Evolutionary conservation across 2,888 invertebrate species (phyloP).

Genomic region (Ganaspis brasiliensis): DNA sequence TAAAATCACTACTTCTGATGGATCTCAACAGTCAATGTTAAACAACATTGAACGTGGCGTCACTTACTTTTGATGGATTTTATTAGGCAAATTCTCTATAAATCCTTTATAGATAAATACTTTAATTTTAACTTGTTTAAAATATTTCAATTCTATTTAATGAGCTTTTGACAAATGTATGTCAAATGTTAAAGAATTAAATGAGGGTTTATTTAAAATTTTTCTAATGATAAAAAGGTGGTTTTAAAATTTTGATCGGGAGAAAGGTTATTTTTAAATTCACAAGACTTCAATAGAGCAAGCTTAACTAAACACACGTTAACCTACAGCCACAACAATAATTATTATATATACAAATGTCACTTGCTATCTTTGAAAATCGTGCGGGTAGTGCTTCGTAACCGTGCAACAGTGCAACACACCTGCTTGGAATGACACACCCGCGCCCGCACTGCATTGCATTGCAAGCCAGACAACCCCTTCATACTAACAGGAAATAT

Average conservation of each 20-base stretch:
- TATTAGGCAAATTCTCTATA: too few relatives aligned
- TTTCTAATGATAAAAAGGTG: too few relatives aligned
- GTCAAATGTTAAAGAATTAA: too few relatives aligned
- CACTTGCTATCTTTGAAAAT: conserved; percentile 76
- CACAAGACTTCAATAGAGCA: neutral
- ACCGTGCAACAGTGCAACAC: conserved; percentile 59
- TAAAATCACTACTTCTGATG: too few relatives aligned
- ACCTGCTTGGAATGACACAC: conserved; percentile 75
- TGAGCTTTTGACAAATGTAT: too few relatives aligned
- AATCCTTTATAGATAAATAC: too few relatives aligned
- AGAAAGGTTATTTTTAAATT: neutral
- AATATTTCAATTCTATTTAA: too few relatives aligned
- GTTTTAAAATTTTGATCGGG: neutral
- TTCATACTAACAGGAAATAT: conserved; percentile 54
- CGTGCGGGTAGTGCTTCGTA: conserved; percentile 77
- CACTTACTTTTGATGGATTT: too few relatives aligned
- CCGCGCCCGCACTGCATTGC: conserved; percentile 58
- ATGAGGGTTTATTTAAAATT: too few relatives aligned
- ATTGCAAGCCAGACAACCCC: conserved; percentile 61
- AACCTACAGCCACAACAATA: neutral
- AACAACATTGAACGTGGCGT: too few relatives aligned
- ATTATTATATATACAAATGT: conserved; percentile 54
- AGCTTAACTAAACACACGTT: conserved; percentile 11
- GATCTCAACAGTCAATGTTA: too few relatives aligned
- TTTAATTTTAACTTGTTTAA: too few relatives aligned